These are phyloP conservation scores for Drosophila merina DNA, from an alignment of 2,888 invertebrate genomes.

Conservation along the genomic window DNA sequence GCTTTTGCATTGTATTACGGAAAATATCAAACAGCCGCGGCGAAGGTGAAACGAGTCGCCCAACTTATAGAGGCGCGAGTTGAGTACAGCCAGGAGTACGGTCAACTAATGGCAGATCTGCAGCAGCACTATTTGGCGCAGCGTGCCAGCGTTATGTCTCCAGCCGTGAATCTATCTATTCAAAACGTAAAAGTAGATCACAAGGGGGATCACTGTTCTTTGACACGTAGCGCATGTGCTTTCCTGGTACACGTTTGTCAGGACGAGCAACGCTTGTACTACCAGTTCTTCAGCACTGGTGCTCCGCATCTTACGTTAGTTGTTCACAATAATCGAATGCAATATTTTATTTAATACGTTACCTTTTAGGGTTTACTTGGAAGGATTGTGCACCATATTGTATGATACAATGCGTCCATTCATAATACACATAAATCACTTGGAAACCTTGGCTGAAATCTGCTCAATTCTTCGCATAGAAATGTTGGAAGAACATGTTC, in stretches of 20 bases:
- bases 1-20: conserved; percentile 95
- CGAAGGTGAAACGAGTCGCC: conserved; percentile 92
- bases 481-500: conserved; percentile 95
- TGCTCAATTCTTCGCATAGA: conserved; percentile 96
- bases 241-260: conserved; percentile 96
- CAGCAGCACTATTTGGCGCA: conserved; percentile 93
- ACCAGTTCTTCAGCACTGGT: conserved; percentile 92
- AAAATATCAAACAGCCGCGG: conserved; percentile 96
- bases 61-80: conserved; percentile 92
- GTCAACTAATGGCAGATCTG: conserved; percentile 90
- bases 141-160: conserved; percentile 88
- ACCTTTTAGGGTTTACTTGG: conserved; percentile 89
- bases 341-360: too few relatives aligned
- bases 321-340: not conserved
- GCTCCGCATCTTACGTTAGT: conserved; percentile 88
- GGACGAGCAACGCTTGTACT: conserved; percentile 96
- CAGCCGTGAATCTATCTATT: conserved; percentile 89
- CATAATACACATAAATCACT: conserved; percentile 97
- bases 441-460: conserved; percentile 98
- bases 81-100: conserved; percentile 89
- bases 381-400: conserved; percentile 92
- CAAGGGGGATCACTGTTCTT: conserved; percentile 91
- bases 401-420: conserved; percentile 97
- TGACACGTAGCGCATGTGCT: conserved; percentile 94
- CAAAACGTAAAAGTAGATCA: conserved; percentile 87